Conservation (phyloP, 2,888 invertebrate species). For the Aphrophora alni region DNA sequence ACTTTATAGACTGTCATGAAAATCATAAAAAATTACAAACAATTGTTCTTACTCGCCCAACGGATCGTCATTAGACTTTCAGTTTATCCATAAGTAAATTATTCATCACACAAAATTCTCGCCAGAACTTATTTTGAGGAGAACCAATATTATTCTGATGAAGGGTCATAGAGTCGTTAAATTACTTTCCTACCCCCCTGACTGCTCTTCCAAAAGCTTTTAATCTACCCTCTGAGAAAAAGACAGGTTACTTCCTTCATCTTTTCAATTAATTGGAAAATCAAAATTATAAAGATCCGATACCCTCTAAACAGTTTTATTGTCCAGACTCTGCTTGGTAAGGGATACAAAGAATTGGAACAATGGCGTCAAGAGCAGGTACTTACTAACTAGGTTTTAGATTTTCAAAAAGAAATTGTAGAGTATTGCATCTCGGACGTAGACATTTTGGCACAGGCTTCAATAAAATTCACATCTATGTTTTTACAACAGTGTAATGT, state of each 20-base stretch:
- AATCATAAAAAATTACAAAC: not conserved
- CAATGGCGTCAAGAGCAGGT: constrained; percentile 47
- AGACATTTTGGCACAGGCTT: no score
- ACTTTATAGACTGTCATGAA: constrained; percentile 9
- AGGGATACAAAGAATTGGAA: constrained; percentile 42
- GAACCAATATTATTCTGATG: constrained; percentile 7
- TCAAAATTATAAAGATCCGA: constrained; percentile 47
- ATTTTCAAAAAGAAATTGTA: no score
- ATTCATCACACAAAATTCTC: constrained; percentile 15
- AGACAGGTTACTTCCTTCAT: constrained; percentile 51
- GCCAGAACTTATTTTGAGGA: no score
- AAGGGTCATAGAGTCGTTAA: no score
- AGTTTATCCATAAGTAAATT: constrained; percentile 12
- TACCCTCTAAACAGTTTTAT: no score
- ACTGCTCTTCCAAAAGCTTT: constrained; percentile 50
- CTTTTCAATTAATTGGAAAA: no score
- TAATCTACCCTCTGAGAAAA: constrained; percentile 43
- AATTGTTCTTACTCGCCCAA: constrained; percentile 9
- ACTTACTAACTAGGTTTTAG: constrained; percentile 43
- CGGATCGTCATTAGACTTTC: constrained; percentile 3
- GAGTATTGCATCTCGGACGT: no score
- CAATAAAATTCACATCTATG: no score
- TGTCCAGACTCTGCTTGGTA: constrained; percentile 42
- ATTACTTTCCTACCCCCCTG: constrained; percentile 52
- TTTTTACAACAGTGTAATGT: no score